Base-by-base conservation (phyloP, 2,113 vertebrate species). In the Passer montanus region DNA sequence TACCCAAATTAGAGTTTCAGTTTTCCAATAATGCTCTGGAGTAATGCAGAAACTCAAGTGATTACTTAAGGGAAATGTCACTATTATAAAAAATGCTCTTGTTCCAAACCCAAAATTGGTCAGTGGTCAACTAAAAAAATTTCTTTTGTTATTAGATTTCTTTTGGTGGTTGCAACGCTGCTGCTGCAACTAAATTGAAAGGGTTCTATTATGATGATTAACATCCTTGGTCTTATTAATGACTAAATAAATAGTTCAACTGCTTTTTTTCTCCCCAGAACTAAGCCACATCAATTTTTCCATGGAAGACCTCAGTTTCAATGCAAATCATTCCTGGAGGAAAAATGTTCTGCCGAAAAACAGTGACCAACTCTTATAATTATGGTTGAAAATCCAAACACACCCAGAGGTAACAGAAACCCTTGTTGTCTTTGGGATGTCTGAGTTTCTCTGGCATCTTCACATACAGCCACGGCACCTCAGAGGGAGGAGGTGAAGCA, bases 301-400 rank as follows among this genome's bases (percentile, higher is more conserved):
- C 82, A 47, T 6, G 18, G 80, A 90, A 94, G 62, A 78, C 15
- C 41, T 89, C 60, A 19, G 56, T 72, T 84, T 87, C 60, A 92
- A 67, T 56, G 64, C 64, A 92, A 93, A 90, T 92, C 1, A n/a
- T 58, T 70, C 76, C 80, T 84, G 43, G 27, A 90, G 17, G 59
- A 93, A 89, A 96, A 95, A 72, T 3, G 4, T 78, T 84, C 47
- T 80, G 21, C 10, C 72, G 90, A 93, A 92, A 95, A 95, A 79
- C 3, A 89, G n/a, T 15, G 66, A 89, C 83, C 92, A 89, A 37
- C 44, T 62, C 44, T 68, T 60, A n/a, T 17, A 92, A 90, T 89
- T 77, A 66, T 19, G 66, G 92, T 18, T 72, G 53, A 82, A 90
- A 94, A 89, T 18, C 53, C 88, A 87, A 93, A 82, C 58, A 64